Base-by-base conservation (phyloP, 2,113 vertebrate genomes). In the Orycteropus afer region DNA sequence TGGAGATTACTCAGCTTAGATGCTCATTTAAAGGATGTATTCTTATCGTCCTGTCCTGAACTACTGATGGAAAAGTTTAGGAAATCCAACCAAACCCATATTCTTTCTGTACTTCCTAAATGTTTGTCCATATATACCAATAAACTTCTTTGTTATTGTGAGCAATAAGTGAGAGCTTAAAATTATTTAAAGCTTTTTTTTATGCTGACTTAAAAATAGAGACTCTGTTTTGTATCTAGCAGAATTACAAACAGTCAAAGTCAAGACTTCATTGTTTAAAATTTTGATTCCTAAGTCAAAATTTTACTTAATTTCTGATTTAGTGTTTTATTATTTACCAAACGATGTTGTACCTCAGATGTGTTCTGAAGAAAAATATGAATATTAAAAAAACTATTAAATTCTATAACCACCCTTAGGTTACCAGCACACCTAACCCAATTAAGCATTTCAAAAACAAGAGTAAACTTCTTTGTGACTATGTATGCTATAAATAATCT, bases 191-290 rank as follows among this genome's bases (percentile, higher is more conserved):
- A 29, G 74, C n/a, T 53, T 49, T 83, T 95, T 92, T 86, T n/a
- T 73, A 95, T 61, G 3, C 20, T 74, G 37, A 82, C 42, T 74
- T 85, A 45, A 85, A 93, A 77, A 3, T 15, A 53, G 15, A 92
- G 25, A 77, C 40, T 63, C 8, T 9, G 84, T 73, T n/a, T 1
- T 55, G 0, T 65, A 7, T 59, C 3, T 40, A 57, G 3, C 1
- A 87, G 29, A 89, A 80, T 86, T 74, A 81, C 6, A 73, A 86
- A 94, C n/a, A n/a, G 18, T 59, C 34, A 67, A 94, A 78, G 29
- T 85, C n/a, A 55, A 29, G 2, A 13, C 55, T 74, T 92, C n/a
- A 69, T 27, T 8, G 34, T 23, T 87, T 51, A 90, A 42, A 22
- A 47, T 84, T 95, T 82, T 84, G 15, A 42, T 57, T 67, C 15